Evolutionary conservation across 2,113 vertebrate species (phyloP).

Genomic region (Mohoua ochrocephala): DNA sequence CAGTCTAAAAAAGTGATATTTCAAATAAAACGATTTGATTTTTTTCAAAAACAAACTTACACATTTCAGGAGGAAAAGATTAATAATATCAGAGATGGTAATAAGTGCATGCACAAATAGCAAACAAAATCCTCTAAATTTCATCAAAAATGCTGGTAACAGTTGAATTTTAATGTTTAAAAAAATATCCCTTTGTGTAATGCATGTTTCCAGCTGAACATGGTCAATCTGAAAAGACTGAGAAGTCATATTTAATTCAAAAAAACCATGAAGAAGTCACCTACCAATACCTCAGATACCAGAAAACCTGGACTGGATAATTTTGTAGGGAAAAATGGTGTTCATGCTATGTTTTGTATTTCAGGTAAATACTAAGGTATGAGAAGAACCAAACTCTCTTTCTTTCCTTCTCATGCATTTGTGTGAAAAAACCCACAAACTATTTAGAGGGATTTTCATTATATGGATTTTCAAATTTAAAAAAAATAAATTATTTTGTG

Average conservation of each 20-base stretch:
- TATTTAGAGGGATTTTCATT: background rate
- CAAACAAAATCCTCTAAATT: background rate
- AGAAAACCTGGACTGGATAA: background rate
- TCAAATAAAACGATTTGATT: background rate
- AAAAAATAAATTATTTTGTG: background rate
- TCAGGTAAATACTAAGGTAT: background rate
- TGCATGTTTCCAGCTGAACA: background rate
- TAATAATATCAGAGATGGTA: background rate
- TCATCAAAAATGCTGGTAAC: background rate
- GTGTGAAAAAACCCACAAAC: background rate
- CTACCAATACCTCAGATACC: background rate
- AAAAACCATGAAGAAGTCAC: fast-evolving
- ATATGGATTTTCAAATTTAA: background rate
- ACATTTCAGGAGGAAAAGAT: background rate
- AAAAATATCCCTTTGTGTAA: background rate
- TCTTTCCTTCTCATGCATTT: background rate
- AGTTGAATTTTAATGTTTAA: background rate
- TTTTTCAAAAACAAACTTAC: background rate
- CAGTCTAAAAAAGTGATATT: background rate
- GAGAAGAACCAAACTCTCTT: background rate
- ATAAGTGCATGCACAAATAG: background rate
- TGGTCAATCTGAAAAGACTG: background rate
- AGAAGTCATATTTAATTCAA: background rate
- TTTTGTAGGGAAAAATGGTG: background rate
- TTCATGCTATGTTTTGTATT: background rate